These are phyloP conservation scores for Apogon talboti DNA, from an alignment of 2,797 vertebrate species.

Conservation along the genomic window DNA sequence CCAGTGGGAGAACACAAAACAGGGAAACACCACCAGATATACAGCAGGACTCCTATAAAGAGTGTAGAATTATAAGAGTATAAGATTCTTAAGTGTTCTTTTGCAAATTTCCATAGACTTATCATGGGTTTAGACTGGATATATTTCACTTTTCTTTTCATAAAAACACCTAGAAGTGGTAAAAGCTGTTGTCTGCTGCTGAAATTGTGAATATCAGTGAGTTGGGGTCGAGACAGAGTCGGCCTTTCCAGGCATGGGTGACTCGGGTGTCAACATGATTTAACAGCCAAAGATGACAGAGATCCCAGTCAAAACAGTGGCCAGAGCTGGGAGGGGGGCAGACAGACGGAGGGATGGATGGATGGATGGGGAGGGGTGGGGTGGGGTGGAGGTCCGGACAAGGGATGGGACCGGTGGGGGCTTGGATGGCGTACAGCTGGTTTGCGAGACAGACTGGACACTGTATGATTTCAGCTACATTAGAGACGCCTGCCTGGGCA, in stretches of 20 bases:
- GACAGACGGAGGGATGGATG: slow-evolving; percentile 10
- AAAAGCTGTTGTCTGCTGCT: slow-evolving; percentile 15
- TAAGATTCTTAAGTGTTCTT: background rate
- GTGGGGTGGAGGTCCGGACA: slow-evolving; percentile 48
- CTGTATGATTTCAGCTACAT: slow-evolving; percentile 52
- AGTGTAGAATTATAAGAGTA: background rate
- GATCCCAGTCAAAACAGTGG: slow-evolving; percentile 79
- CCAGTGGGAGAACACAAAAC: slow-evolving; percentile 19
- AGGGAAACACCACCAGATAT: background rate
- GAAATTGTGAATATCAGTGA: slow-evolving; percentile 24
- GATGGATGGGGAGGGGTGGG: background rate
- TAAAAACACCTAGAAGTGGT: background rate
- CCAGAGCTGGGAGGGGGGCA: slow-evolving; percentile 15
- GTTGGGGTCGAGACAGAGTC: slow-evolving; percentile 48
- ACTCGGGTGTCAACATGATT: slow-evolving; percentile 75
- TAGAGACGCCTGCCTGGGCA: slow-evolving; percentile 25
- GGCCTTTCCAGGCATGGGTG: slow-evolving; percentile 59
- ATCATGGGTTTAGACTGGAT: background rate
- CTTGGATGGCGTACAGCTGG: slow-evolving; percentile 58
- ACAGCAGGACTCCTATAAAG: slow-evolving; percentile 9
- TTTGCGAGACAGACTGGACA: slow-evolving; percentile 55
- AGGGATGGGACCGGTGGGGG: slow-evolving; percentile 63
- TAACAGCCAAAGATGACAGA: slow-evolving; percentile 80
- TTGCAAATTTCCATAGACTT: background rate
- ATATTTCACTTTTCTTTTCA: background rate